Evolutionary conservation across 2,113 vertebrate species (phyloP).

Genomic region (Ptilorrhoa leucosticta): DNA sequence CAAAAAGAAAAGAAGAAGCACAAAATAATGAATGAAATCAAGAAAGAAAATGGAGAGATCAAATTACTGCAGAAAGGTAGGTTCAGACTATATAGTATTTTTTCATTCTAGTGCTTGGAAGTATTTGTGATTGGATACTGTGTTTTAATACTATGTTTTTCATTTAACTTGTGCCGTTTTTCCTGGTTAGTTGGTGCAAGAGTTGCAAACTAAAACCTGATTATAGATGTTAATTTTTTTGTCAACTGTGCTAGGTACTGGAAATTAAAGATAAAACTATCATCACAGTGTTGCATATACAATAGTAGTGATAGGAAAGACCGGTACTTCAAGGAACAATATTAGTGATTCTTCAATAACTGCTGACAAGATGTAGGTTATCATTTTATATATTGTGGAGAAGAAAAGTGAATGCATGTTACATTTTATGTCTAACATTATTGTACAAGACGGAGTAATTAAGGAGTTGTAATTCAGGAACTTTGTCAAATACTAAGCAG

Average conservation of each 20-base stretch:
- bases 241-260: not conserved
- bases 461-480: not conserved
- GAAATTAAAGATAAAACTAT: not conserved
- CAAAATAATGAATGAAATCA: slow-evolving; percentile 89
- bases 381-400: not conserved
- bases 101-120: not conserved
- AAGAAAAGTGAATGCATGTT: not conserved
- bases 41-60: slow-evolving; percentile 94
- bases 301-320: not conserved
- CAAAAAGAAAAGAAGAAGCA: slow-evolving; percentile 90
- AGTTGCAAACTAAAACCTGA: not conserved
- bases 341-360: not conserved
- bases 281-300: not conserved
- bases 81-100: not conserved
- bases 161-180: not conserved
- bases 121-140: not conserved
- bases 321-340: not conserved
- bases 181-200: not conserved
- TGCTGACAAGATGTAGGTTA: not conserved
- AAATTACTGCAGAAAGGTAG: slow-evolving; percentile 90
- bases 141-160: not conserved
- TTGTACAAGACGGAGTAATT: not conserved
- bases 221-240: not conserved
- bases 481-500: not conserved
- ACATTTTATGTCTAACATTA: not conserved